These are phyloP conservation scores for Cotesia glomerata DNA, from an alignment of 1,140 invertebrate species.

Conservation along the genomic window DNA sequence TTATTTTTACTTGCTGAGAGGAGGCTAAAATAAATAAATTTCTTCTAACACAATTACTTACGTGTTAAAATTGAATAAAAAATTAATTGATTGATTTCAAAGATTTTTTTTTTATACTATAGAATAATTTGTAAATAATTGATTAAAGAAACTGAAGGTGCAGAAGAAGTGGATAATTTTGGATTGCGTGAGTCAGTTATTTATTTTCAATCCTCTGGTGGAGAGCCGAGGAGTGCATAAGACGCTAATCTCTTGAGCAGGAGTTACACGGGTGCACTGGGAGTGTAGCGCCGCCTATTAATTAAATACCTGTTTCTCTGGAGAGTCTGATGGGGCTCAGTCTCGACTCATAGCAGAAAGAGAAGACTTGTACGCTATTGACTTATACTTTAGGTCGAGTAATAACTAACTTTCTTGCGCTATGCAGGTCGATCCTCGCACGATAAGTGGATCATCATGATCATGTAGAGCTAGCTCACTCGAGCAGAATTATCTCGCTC, in stretches of 20 bases:
- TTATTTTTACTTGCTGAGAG: no score
- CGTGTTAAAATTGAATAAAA: no score
- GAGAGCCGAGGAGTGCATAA: neutral
- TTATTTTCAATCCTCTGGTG: neutral
- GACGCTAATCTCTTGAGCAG: slow-evolving; percentile 15
- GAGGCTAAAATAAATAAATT: no score
- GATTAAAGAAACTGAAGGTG: no score
- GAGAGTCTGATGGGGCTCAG: neutral
- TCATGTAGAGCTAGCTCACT: neutral
- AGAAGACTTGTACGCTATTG: neutral
- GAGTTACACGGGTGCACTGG: neutral
- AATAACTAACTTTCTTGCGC: slow-evolving; percentile 2
- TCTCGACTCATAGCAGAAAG: no score
- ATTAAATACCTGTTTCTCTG: slow-evolving; percentile 20
- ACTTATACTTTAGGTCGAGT: neutral
- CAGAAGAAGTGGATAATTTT: neutral
- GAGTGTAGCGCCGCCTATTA: slow-evolving; percentile 19
- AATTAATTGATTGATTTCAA: no score
- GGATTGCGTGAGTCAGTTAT: neutral
- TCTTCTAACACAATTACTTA: no score
- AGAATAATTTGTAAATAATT: no score
- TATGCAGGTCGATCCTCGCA: neutral
- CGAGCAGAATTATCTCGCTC: neutral
- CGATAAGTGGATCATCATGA: neutral
- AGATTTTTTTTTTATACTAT: no score